Evolutionary conservation across 2,797 vertebrate genomes (phyloP), one percentile per base, ranked within the genome.

Genomic region (Pogonophryne albipinna): DNA sequence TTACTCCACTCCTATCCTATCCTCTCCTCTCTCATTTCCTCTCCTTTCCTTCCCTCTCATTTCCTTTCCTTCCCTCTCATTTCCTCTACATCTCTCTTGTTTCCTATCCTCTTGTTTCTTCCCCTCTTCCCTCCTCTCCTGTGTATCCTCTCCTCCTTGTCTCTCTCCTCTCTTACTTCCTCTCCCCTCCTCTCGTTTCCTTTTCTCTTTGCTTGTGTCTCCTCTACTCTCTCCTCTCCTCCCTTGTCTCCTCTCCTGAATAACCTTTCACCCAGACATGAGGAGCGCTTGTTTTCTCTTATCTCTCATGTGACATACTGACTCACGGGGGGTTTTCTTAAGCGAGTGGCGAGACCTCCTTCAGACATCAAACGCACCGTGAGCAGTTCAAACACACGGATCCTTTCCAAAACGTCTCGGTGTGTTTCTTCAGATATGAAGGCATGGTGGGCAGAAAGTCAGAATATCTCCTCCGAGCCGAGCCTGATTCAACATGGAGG

Each of bases 271-370:
- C 58, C 67, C 73, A 41, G 74, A 86, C 85, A 74, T 60, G 84
- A 85, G 84, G 75, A 80, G 80, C 19, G 66, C 75, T 87, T 88
- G 83, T 89, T 89, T 84, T 53, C 45, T 76, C 69, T 66, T 61
- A 87, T 87, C 79, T 82, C 4, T 6, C 65, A 41, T 65, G 61
- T 73, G 86, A 78, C 86, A 78, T 78, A 70, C 51, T 56, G 63
- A 19, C 80, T 78, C 84, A 31, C 19, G 13, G 69, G 58, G 67
- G 52, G 55, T 57, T n/a, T 64, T 78, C 79, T 27, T 53, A 50
- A 73, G 60, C 10, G 7, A 15, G 3, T 58, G 66, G 45, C 20
- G 20, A 67, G 68, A 23, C 4, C 66, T 57, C 38, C 12, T 42
- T 56, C 19, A 1, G 46, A 72, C 79, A 79, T 85, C 85, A 85